These are phyloP conservation scores for Ascidia mentula DNA, from an alignment of 23 tunicate species.

Conservation along the genomic window DNA sequence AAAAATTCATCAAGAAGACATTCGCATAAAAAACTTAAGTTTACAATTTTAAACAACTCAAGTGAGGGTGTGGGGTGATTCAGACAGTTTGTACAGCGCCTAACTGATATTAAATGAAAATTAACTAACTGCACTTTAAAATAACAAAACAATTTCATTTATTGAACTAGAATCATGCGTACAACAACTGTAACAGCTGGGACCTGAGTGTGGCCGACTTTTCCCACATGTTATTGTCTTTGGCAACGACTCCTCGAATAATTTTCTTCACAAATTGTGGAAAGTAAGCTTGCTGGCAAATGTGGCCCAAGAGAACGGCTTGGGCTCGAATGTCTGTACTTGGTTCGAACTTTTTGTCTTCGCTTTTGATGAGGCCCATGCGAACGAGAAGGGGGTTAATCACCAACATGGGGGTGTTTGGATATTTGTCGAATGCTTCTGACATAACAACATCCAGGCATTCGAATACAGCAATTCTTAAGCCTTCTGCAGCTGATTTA, in stretches of 20 bases:
- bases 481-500: conserved; percentile 11
- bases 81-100: too few relatives aligned
- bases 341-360: conserved; percentile 51
- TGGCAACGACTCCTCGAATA: conserved; percentile 56
- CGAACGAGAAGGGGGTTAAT: conserved; percentile 54
- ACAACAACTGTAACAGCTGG: conserved; percentile 59
- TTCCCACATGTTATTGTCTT: conserved; percentile 47
- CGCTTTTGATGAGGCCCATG: conserved; percentile 71
- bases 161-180: too few relatives aligned
- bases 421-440: conserved; percentile 64
- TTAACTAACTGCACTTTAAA: too few relatives aligned
- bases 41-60: too few relatives aligned
- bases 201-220: conserved; percentile 21
- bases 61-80: too few relatives aligned
- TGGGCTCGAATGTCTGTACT: conserved; percentile 35
- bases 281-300: conserved; percentile 56
- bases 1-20: too few relatives aligned
- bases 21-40: too few relatives aligned
- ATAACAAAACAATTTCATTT: too few relatives aligned
- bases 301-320: conserved; percentile 41
- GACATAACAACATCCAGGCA: conserved; percentile 44
- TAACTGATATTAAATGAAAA: too few relatives aligned
- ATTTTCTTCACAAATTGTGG: conserved; percentile 41
- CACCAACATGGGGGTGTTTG: conserved; percentile 68
- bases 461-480: conserved; percentile 41